phyloP scores from a whole-genome alignment of 2,888 invertebrate species.

The Meandrusa payeni region DNA sequence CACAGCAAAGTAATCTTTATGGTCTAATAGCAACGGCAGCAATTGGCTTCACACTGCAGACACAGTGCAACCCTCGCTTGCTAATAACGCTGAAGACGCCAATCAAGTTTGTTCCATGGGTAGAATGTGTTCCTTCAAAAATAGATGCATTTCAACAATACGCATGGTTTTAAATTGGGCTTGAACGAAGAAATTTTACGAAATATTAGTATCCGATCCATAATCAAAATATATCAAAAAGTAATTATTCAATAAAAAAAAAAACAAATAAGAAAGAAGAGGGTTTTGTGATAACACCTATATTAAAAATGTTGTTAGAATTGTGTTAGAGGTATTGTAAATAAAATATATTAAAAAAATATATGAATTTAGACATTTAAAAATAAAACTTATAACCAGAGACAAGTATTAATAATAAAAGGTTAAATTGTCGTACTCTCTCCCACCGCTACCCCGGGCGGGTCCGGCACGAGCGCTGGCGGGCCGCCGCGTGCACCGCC shows the following conservation, averaged over 20 bases:
- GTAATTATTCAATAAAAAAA: too few species aligned
- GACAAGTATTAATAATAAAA: conserved; percentile 8
- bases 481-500: conserved; percentile 68
- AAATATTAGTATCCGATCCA: too few species aligned
- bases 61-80: conserved; percentile 22
- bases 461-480: conserved; percentile 38
- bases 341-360: too few species aligned
- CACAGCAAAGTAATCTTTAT: conserved; percentile 14
- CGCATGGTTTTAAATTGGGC: not conserved
- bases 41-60: conserved; percentile 19
- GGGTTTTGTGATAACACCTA: too few species aligned
- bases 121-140: not conserved
- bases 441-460: conserved; percentile 44
- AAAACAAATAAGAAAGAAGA: too few species aligned
- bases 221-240: too few species aligned
- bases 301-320: too few species aligned
- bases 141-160: not conserved
- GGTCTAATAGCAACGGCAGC: conserved; percentile 6
- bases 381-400: too few species aligned
- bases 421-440: conserved; percentile 35
- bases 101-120: not conserved
- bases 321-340: too few species aligned
- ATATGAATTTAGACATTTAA: too few species aligned
- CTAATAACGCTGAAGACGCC: conserved; percentile 15
- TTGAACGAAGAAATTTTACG: too few species aligned